Evolutionary conservation across 2,888 invertebrate species (phyloP).

Genomic region (Polia nebulosa): DNA sequence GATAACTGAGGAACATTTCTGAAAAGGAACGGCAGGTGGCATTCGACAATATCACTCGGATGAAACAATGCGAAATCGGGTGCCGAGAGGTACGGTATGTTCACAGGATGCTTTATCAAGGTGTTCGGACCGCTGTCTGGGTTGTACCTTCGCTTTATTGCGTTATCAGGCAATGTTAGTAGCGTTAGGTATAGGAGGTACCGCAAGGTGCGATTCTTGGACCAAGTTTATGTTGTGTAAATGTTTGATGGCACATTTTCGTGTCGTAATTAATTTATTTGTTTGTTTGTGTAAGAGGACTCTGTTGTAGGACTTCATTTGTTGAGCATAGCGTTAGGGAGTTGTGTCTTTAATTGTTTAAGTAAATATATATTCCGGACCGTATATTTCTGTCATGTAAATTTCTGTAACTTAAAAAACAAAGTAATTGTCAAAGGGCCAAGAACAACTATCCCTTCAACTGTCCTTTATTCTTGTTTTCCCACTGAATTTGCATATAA

Average conservation of each 20-base stretch:
- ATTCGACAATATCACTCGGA: conserved; percentile 65
- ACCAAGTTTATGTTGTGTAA: conserved; percentile 68
- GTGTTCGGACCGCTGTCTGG: conserved; percentile 63
- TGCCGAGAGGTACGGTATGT: conserved; percentile 53
- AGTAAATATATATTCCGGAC: not conserved
- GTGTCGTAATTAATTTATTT: conserved; percentile 42
- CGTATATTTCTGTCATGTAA: not conserved
- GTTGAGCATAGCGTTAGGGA: not conserved
- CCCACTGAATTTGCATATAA: conserved; percentile 57
- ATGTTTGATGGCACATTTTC: conserved; percentile 54
- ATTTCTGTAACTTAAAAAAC: conserved; percentile 9
- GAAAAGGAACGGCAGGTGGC: conserved; percentile 63
- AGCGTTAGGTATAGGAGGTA: conserved; percentile 55
- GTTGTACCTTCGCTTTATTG: conserved; percentile 67
- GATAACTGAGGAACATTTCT: conserved; percentile 66
- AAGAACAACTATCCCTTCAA: conserved; percentile 16
- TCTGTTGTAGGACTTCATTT: not conserved
- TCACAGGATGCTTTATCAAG: conserved; percentile 67
- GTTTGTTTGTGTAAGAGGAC: conserved; percentile 4
- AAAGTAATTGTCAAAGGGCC: conserved; percentile 8
- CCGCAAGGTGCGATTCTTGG: conserved; percentile 66
- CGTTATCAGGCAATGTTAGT: conserved; percentile 67
- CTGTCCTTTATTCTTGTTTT: conserved; percentile 40
- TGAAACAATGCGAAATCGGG: conserved; percentile 65
- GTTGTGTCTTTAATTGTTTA: not conserved